Evolutionary conservation across 53 echinoderm and acorn worm species (phyloP).

Genomic region (Patiria pectinifera): DNA sequence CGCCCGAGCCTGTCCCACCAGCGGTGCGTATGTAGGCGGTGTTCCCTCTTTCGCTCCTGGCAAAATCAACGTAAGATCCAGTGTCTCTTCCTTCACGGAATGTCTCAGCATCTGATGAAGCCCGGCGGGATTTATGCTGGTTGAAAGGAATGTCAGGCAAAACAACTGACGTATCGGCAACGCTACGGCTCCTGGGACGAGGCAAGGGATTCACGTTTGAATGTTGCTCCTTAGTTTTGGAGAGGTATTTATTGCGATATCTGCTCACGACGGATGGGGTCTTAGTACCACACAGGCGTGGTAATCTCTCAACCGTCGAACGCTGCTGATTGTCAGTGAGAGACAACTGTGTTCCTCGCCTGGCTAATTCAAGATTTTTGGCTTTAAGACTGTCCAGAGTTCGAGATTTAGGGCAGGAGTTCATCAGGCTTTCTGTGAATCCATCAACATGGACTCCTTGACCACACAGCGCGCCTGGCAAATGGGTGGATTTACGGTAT

Average conservation of each 20-base stretch:
- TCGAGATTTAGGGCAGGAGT: constrained; percentile 74
- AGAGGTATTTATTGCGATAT: constrained; percentile 66
- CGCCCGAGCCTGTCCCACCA: constrained; percentile 21
- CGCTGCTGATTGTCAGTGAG: neutral
- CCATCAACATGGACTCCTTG: constrained; percentile 93
- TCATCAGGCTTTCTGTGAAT: constrained; percentile 77
- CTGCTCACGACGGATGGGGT: constrained; percentile 79
- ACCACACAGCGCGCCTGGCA: constrained; percentile 77
- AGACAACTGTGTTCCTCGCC: constrained; percentile 20
- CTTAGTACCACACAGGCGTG: constrained; percentile 64
- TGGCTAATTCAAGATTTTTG: constrained; percentile 36
- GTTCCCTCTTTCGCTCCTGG: constrained; percentile 56
- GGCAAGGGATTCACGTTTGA: neutral
- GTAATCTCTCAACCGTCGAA: constrained; percentile 17
- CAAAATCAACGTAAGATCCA: constrained; percentile 56
- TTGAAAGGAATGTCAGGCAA: constrained; percentile 66
- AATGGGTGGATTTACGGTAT: constrained; percentile 62
- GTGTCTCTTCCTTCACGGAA: constrained; percentile 31
- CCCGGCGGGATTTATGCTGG: constrained; percentile 4
- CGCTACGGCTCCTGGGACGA: constrained; percentile 65
- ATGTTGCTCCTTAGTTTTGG: constrained; percentile 55
- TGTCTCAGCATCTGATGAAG: constrained; percentile 24
- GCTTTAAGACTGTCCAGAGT: constrained; percentile 33
- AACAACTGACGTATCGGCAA: constrained; percentile 50
- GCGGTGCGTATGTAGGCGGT: constrained; percentile 80